A percentile compares a stretch with the other conserved stretches of the same genome.
phyloP scores from a whole-genome alignment of 2,113 vertebrate species.

The Phalacrocorax pelagicus region DNA sequence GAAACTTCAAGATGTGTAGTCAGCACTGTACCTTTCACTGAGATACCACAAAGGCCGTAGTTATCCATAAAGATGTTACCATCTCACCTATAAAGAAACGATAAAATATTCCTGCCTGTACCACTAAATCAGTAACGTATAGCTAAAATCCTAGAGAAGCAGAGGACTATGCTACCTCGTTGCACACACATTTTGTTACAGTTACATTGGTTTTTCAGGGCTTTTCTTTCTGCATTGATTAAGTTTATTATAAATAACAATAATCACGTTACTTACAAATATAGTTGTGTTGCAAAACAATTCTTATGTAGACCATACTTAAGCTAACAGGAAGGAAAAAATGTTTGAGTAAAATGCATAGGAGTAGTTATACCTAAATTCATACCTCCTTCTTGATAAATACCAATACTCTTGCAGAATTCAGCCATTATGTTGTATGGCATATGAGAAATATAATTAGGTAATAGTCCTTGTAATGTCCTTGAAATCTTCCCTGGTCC shows the following conservation, averaged over 20 bases:
- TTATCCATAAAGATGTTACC: neutral
- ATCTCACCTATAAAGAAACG: neutral
- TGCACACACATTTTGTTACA: neutral
- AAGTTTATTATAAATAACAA: neutral
- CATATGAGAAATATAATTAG: neutral
- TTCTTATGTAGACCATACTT: neutral
- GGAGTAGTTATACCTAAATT: neutral
- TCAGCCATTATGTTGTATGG: neutral
- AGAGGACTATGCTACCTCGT: rapidly evolving
- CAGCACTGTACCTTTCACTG: neutral
- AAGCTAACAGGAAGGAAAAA: neutral
- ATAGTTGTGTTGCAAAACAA: neutral
- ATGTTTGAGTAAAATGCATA: neutral
- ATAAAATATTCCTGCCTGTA: neutral
- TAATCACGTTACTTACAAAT: neutral
- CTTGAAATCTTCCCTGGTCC: neutral
- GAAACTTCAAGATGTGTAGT: neutral
- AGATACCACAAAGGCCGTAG: neutral
- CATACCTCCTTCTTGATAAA: neutral
- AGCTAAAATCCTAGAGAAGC: neutral
- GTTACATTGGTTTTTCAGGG: neutral
- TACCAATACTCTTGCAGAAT: neutral
- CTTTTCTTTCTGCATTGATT: neutral
- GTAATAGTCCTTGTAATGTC: neutral
- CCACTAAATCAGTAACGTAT: neutral